Base-by-base conservation (phyloP, 2,888 invertebrate genomes). In the Yponomeuta sedellus region DNA sequence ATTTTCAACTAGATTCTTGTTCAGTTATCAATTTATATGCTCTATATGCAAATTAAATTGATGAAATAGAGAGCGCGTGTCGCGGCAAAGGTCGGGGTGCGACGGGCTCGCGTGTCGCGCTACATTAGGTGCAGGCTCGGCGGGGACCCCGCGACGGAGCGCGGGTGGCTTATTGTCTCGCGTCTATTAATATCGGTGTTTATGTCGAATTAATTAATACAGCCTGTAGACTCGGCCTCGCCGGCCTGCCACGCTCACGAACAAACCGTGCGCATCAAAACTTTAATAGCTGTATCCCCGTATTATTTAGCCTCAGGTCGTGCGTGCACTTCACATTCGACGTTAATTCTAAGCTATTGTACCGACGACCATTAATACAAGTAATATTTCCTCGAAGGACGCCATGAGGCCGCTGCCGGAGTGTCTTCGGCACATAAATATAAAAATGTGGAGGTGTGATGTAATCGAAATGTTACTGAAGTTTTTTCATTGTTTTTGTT, bases 101-200 rank as follows among this genome's bases (percentile, higher is more conserved):
- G 80, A 78, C 77, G 16, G 22, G 78, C 70, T 89, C 80, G 89
- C 89, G 89, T 89, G 89, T 80, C 76, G 75, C 70, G 76, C 74
- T 75, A 83, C 86, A 88, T 88, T 89, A 88, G 19, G 66, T 61
- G 19, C 61, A 20, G 81, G 77, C 75, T 79, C 79, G 80, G 79
- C 84, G 81, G 77, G 77, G 74, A 82, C 81, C 79, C 81, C 79
- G 78, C 78, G 77, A 61, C 57, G 63, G 44, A 8, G 44, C 44
- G 57, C 28, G 78, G 84, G 88, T 85, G 81, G 82, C 85, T 83
- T 87, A 86, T 87, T 89, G 88, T 89, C 88, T 88, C 82, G 83
- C 80, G 79, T 85, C 87, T 88, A 88, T 87, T 88, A 85, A 85
- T 85, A 82, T 78, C 80, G 75, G 79, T 82, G 82, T 84, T 83